Conservation (phyloP, 2,888 invertebrate genomes). For the Lithodes maja region DNA sequence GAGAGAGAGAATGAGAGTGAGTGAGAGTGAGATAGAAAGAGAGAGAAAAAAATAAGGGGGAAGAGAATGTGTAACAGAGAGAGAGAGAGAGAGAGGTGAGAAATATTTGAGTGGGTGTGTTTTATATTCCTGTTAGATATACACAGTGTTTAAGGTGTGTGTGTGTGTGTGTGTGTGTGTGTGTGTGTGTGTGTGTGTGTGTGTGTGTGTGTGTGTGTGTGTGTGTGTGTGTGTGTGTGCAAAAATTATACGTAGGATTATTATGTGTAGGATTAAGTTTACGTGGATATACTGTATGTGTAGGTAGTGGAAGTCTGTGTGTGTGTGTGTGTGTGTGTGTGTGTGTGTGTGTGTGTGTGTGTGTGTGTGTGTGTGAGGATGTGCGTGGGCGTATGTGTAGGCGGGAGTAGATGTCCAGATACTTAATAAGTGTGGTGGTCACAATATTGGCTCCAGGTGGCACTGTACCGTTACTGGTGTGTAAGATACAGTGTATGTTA, state of each 20-base stretch:
- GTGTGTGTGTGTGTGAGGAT: not conserved
- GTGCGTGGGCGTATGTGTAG: not conserved
- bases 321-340: not conserved
- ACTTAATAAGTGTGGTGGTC: too few relatives aligned
- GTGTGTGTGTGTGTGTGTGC: not conserved
- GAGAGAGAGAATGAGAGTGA: not conserved
- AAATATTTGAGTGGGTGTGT: too few relatives aligned
- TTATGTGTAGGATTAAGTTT: not conserved
- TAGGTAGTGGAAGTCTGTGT: too few relatives aligned
- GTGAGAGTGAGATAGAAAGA: not conserved
- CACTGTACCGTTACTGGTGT: too few relatives aligned
- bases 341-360: slow-evolving; percentile 16
- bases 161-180: not conserved
- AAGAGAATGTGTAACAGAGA: not conserved
- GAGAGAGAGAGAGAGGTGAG: not conserved
- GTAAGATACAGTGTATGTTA: too few relatives aligned
- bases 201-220: not conserved
- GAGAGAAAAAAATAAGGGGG: not conserved
- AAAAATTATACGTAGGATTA: not conserved
- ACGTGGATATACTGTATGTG: not conserved
- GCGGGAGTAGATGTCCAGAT: too few relatives aligned
- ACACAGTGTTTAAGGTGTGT: too few relatives aligned
- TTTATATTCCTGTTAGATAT: too few relatives aligned
- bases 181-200: slow-evolving; percentile 5
- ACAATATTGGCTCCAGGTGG: too few relatives aligned